Percentiles rank a stretch among this genome's conserved stretches.
These are phyloP conservation scores for Microtus oregoni DNA, from an alignment of 2,113 vertebrate species.

Conservation along the genomic window DNA sequence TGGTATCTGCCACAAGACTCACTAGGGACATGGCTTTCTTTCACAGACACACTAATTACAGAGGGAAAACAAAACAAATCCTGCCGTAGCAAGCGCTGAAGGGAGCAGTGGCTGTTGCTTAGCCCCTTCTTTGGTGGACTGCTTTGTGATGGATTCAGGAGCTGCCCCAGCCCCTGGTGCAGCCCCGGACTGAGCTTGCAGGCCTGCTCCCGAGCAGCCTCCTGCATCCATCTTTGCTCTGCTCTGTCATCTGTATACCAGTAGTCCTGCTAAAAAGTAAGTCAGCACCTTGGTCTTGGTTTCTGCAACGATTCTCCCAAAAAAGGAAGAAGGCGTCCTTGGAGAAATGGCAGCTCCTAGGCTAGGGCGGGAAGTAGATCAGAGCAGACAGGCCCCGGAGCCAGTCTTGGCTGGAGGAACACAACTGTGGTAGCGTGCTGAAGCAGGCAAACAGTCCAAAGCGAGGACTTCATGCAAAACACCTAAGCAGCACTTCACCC, in stretches of 20 bases:
- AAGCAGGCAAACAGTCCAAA: not conserved
- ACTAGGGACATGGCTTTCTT: not conserved
- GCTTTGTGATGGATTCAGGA: not conserved
- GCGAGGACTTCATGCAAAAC: not conserved
- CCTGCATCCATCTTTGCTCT: not conserved
- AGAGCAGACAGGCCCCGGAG: not conserved
- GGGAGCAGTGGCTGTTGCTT: not conserved
- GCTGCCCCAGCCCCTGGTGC: not conserved
- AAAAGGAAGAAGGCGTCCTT: not conserved
- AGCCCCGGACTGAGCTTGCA: no score
- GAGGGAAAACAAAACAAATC: not conserved
- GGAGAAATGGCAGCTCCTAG: not conserved
- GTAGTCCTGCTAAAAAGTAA: not conserved
- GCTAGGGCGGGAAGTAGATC: not conserved
- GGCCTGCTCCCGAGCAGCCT: not conserved
- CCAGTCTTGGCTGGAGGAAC: not conserved
- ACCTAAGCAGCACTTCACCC: not conserved
- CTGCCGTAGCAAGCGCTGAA: not conserved
- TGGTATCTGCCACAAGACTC: not conserved
- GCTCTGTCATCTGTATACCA: not conserved
- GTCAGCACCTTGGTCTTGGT: not conserved
- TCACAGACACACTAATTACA: not conserved
- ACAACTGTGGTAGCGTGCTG: not conserved
- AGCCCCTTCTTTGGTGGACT: not conserved
- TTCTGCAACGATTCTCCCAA: not conserved